A percentile compares a stretch with the other conserved stretches of the same genome.
Evolutionary conservation across 2,888 invertebrate genomes (phyloP).

Genomic region (Andrena haemorrhoa): DNA sequence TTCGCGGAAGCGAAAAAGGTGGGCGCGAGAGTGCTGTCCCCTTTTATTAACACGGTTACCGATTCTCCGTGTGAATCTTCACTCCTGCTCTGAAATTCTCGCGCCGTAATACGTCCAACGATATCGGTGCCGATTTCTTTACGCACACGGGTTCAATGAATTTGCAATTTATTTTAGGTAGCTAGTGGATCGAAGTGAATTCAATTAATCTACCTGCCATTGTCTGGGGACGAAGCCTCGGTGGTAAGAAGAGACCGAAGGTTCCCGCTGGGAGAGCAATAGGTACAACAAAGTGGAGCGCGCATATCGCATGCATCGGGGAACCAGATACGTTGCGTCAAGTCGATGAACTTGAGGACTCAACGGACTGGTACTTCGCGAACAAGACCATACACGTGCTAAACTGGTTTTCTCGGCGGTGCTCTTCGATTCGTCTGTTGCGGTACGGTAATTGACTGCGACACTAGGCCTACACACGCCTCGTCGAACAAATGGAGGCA

Average conservation of each 20-base stretch:
- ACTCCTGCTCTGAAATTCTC: too few relatives aligned
- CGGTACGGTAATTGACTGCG: conserved; percentile 65
- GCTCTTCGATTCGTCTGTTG: conserved; percentile 69
- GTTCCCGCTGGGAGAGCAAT: conserved; percentile 4
- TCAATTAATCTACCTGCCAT: background rate
- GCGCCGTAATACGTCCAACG: too few relatives aligned
- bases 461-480: conserved; percentile 66
- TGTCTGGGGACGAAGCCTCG: background rate
- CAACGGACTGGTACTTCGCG: conserved; percentile 53
- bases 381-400: conserved; percentile 67
- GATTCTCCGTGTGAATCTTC: background rate
- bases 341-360: conserved; percentile 64
- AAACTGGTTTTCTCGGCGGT: conserved; percentile 65
- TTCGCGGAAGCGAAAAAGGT: background rate
- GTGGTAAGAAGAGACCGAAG: background rate
- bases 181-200: background rate
- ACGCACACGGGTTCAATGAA: too few relatives aligned
- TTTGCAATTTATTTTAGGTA: too few relatives aligned
- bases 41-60: background rate
- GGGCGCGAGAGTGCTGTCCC: background rate
- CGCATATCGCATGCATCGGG: conserved; percentile 41
- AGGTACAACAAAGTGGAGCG: conserved; percentile 46
- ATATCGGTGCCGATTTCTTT: too few relatives aligned
- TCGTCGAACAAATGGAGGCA: conserved; percentile 66
- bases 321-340: conserved; percentile 57